Base-by-base conservation (phyloP, 1,140 invertebrate genomes). In the Theocolax elegans region DNA sequence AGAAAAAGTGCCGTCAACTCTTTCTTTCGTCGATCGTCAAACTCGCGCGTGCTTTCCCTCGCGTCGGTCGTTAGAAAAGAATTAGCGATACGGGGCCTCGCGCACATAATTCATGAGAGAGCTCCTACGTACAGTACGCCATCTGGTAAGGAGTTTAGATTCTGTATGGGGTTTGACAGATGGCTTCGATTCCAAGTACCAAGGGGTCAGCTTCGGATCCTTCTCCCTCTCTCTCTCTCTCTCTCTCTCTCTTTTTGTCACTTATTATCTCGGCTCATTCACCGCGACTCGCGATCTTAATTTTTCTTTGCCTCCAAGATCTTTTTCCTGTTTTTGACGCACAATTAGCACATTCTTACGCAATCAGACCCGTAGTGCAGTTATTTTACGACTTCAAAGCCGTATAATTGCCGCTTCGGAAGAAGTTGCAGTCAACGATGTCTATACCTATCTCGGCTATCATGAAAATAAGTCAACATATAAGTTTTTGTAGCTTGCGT, bases 341-440 rank as follows among this genome's bases (percentile, higher is more conserved):
- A 27, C 40, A 60, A 68, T 51, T 68, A 60, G 51, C 56, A 53
- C 42, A 51, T 53, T 42, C 44, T 53, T 60, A 35, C 10, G 53
- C 40, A 67, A 59, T 38, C 29, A 15, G 15, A 10, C 10, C 6
- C 17, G 31, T 23, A 9, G 1, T 21, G 51, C 6, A 29, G 6
- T 17, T 44, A 13, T 13, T 63, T 13, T 15, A 42, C 19, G 31
- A 46, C 31, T 53, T 53, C 46, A 15, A 27, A 65, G 31, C 44
- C 46, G 29, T 63, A 15, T 54, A 23, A 17, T 40, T 13, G 1
- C 27, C 27, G 17, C 23, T 1, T 7, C 29, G 21, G 23, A 31
- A 21, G 10, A 23, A 31, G 4, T 51, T 2, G 9, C 35, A 10
- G 2, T 3, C 8, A 23, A 2, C 19, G 35, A 6, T 3, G 10